These are phyloP conservation scores for Aleiodes sp. DNA, from an alignment of 1,140 invertebrate genomes.

Conservation along the genomic window DNA sequence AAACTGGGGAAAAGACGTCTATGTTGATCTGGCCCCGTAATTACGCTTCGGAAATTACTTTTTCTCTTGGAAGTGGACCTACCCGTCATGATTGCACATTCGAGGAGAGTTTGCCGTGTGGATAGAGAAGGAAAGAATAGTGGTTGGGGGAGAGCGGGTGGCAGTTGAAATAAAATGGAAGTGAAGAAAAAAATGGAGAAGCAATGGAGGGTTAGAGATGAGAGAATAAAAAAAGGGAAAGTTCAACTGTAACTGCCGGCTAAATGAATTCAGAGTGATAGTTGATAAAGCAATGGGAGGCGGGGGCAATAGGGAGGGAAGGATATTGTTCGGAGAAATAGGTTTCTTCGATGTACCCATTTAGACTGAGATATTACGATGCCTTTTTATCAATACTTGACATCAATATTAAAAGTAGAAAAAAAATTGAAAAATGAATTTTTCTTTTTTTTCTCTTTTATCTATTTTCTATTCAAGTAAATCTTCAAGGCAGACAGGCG, in stretches of 20 bases:
- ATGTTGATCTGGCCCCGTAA: constrained; percentile 6
- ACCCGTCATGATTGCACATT: background rate
- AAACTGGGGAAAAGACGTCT: constrained; percentile 4
- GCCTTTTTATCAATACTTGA: no score
- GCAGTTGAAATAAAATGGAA: constrained; percentile 5
- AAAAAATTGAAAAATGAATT: no score
- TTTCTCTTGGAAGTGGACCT: background rate
- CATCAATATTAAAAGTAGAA: no score
- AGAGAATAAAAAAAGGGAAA: constrained; percentile 9
- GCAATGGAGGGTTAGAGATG: no score
- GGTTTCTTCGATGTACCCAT: background rate
- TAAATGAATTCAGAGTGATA: constrained; percentile 6
- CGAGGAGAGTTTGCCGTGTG: constrained; percentile 3
- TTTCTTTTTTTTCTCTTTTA: no score
- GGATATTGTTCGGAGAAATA: background rate
- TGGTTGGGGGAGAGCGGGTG: background rate
- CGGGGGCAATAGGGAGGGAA: background rate
- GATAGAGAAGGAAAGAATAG: background rate
- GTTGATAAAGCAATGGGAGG: background rate
- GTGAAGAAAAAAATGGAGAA: background rate
- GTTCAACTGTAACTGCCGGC: background rate
- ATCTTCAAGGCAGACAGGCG: no score
- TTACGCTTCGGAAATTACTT: constrained; percentile 13
- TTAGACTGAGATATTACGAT: background rate
- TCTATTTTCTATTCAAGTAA: no score